Evolutionary conservation across 2,113 vertebrate genomes (phyloP).

Genomic region (Herpailurus yagouaroundi): DNA sequence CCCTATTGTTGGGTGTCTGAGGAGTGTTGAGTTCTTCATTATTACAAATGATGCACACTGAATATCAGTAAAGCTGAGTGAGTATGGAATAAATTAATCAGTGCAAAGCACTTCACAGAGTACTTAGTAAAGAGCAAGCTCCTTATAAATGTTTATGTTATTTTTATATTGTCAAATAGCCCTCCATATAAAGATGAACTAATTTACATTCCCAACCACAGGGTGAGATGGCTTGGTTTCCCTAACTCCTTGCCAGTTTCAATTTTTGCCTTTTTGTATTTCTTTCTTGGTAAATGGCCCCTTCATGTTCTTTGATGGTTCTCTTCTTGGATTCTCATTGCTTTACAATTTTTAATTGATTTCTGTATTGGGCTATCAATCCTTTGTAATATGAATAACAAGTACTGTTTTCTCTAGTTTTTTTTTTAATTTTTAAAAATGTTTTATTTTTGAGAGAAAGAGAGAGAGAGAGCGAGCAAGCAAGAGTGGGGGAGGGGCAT

Average conservation of each 20-base stretch:
- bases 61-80: not conserved
- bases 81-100: not conserved
- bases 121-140: conserved; percentile 27
- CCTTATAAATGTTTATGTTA: conserved; percentile 8
- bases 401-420: not conserved
- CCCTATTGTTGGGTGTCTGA: not conserved
- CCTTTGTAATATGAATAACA: conserved; percentile 11
- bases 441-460: too few relatives aligned
- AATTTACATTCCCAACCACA: not conserved
- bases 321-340: not conserved
- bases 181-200: not conserved
- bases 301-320: not conserved
- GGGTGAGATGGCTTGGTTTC: not conserved
- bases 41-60: not conserved
- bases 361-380: not conserved
- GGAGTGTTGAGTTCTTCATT: not conserved
- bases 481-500: too few relatives aligned
- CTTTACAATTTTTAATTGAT: conserved; percentile 20
- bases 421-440: not conserved
- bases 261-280: not conserved
- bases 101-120: not conserved
- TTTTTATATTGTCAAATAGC: conserved; percentile 37
- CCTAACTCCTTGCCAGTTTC: conserved; percentile 12
- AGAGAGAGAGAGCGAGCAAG: too few relatives aligned
- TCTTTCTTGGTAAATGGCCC: not conserved